phyloP scores from a whole-genome alignment of 2,888 invertebrate genomes.

The Platypus cylindrus region DNA sequence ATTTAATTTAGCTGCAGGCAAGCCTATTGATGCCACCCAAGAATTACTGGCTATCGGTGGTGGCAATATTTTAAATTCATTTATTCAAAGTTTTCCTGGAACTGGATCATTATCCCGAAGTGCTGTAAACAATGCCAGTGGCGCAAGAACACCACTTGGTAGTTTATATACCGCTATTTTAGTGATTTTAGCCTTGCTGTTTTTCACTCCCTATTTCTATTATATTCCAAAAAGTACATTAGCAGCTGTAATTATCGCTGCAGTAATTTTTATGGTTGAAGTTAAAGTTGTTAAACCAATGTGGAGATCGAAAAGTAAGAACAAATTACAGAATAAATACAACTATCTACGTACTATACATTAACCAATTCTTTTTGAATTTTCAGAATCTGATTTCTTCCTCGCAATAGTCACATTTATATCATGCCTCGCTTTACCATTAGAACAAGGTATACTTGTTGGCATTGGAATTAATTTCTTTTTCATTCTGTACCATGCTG shows the following conservation, averaged over 20 bases:
- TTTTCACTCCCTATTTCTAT: conserved; percentile 79
- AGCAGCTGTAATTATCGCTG: conserved; percentile 83
- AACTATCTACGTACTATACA: neutral
- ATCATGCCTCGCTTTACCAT: conserved; percentile 66
- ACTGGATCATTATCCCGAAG: conserved; percentile 73
- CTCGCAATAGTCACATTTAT: conserved; percentile 77
- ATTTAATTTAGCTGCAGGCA: conserved; percentile 47
- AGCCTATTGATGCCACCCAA: conserved; percentile 78
- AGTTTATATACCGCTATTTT: conserved; percentile 68
- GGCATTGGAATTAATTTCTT: conserved; percentile 73
- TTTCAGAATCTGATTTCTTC: conserved; percentile 69
- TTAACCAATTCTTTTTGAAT: conserved; percentile 2
- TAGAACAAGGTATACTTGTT: conserved; percentile 77
- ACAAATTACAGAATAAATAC: neutral
- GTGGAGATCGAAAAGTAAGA: conserved; percentile 81
- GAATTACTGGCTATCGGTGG: conserved; percentile 79
- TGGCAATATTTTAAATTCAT: conserved; percentile 71
- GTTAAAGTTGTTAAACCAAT: conserved; percentile 73
- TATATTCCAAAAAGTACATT: conserved; percentile 76
- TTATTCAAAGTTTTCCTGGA: conserved; percentile 77
- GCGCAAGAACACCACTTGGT: conserved; percentile 74
- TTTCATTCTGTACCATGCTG: conserved; percentile 77
- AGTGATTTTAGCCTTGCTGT: conserved; percentile 70
- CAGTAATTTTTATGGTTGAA: conserved; percentile 86
- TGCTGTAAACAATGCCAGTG: conserved; percentile 82